Evolutionary conservation across 2,888 invertebrate species (phyloP).

Genomic region (Lobophora halterata): DNA sequence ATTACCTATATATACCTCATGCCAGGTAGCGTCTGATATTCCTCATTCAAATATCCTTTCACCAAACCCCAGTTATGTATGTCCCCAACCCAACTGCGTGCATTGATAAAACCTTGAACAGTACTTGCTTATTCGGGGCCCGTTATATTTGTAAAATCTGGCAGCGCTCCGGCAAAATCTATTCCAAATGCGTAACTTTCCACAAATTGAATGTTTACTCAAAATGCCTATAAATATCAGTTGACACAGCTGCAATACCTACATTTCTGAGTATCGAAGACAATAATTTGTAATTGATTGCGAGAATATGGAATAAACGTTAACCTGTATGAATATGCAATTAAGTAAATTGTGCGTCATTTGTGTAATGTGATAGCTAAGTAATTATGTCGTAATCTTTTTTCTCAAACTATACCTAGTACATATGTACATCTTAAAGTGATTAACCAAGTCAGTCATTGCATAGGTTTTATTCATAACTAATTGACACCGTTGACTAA

Average conservation of each 20-base stretch:
- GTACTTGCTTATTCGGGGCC: constrained; percentile 28
- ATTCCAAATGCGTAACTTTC: constrained; percentile 24
- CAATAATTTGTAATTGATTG: constrained; percentile 17
- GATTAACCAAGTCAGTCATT: too few species aligned
- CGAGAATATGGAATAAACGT: constrained; percentile 15
- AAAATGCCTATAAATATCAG: constrained; percentile 17
- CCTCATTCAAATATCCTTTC: constrained; percentile 8
- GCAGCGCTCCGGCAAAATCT: constrained; percentile 21
- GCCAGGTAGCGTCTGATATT: constrained; percentile 1
- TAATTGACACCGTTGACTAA: too few species aligned
- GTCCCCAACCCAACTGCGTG: constrained; percentile 13
- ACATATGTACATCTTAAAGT: too few species aligned
- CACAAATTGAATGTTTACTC: constrained; percentile 22
- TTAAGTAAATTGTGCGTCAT: too few species aligned
- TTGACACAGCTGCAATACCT: constrained; percentile 22
- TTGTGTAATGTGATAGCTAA: not conserved
- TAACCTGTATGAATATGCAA: constrained; percentile 8
- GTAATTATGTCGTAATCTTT: too few species aligned
- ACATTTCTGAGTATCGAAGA: constrained; percentile 16
- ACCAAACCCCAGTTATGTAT: constrained; percentile 12
- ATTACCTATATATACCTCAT: too few species aligned
- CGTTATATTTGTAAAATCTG: constrained; percentile 30
- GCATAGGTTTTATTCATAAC: too few species aligned
- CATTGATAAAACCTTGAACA: constrained; percentile 21
- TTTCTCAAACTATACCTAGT: too few species aligned